Evolutionary conservation across 2,888 invertebrate species (phyloP), one percentile per base, ranked within the genome.

Genomic region (Epirrhoe tristata): DNA sequence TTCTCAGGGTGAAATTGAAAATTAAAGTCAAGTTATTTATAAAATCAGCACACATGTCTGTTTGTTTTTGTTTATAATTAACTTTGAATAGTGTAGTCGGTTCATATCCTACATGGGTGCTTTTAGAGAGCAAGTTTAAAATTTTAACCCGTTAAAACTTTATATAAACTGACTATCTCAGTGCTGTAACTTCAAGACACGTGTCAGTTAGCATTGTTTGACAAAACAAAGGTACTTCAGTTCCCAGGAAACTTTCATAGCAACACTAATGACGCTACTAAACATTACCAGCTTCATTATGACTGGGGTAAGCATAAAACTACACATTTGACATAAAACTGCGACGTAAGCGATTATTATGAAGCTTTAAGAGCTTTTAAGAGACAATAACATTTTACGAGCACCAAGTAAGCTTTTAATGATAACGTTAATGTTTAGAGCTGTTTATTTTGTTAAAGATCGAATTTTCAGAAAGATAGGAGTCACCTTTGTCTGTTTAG

Each of bases 221-320:
- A 53, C 59, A 63, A 63, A 60, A 66, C 61, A 66, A 67, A 56
- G 60, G 60, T n/a, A n/a, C 14, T 16, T 46, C 48, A 17, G 59
- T 57, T 63, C 56, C 10, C 52, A 59, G 16, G 16, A 48, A 56
- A 50, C 48, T 51, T 62, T 62, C 48, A 62, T 58, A 55, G 55
- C 50, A 51, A 31, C 52, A 52, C 17, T 59, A 62, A 59, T 59
- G 55, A 7, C 34, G 14, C 61, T 59, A 54, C 57, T 59, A 65
- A 63, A 60, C 48, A 54, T 57, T 54, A 24, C 56, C n/a, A 46
- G 57, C 24, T 8, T 8, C 55, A 55, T 57, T 39, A 58, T 14
- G 46, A 56, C 54, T 43, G 12, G 12, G 46, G 61, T 24, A 56
- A 36, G 31, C 52, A 55, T 67, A 66, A 63, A 57, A 66, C 55